phyloP scores from a whole-genome alignment of 2,797 vertebrate genomes.

The Brachymystax lenok region DNA sequence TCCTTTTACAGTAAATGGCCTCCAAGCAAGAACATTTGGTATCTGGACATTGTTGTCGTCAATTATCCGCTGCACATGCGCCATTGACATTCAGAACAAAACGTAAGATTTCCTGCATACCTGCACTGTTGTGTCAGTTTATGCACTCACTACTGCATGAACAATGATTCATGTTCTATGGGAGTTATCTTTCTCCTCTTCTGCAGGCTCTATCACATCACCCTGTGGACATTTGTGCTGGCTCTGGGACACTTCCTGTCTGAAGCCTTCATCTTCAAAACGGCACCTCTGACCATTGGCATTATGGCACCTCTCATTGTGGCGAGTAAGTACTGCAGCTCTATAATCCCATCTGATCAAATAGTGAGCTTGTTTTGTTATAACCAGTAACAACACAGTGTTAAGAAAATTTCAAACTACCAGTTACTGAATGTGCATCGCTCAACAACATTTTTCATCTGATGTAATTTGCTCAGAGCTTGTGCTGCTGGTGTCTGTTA shows the following conservation, averaged over 20 bases:
- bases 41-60: constrained; percentile 94
- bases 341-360: neutral
- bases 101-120: constrained; percentile 74
- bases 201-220: constrained; percentile 90
- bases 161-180: neutral
- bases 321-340: constrained; percentile 82
- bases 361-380: neutral
- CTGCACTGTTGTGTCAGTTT: neutral
- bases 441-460: neutral
- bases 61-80: constrained; percentile 91
- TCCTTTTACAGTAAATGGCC: constrained; percentile 85
- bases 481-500: neutral
- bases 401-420: neutral
- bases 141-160: no score
- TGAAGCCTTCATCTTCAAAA: constrained; percentile 90
- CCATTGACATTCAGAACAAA: constrained; percentile 92
- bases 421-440: neutral
- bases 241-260: constrained; percentile 93
- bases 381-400: neutral
- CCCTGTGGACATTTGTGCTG: constrained; percentile 92
- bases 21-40: constrained; percentile 95
- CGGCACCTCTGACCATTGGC: constrained; percentile 89
- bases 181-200: neutral
- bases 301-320: constrained; percentile 95
- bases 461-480: neutral